Base-by-base conservation (phyloP, 1,140 invertebrate species). In the Agrilus planipennis region DNA sequence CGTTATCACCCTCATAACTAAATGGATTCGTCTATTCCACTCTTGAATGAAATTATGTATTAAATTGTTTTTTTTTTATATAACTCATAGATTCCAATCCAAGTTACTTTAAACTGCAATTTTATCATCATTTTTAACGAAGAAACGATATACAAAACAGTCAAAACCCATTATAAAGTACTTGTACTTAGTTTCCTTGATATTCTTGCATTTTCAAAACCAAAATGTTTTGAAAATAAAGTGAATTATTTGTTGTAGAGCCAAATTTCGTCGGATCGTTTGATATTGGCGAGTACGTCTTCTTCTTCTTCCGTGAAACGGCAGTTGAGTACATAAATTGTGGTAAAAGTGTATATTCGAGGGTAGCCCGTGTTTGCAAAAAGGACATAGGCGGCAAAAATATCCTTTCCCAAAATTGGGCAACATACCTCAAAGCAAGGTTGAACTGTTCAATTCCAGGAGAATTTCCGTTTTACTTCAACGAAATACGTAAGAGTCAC, bases 401-500 rank as follows among this genome's bases (percentile, higher is more conserved):
- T 84, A 90, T 63, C 76, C 81, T 49, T 87, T 86, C 60, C 75
- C 82, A 50, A 84, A 89, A 61, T 77, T 96, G 90, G 88, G 93
- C 90, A 1, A 89, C 89, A 23, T 96, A 91, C 67, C 68, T 94
- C 41, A 96, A 96, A 70, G 87, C 90, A 4, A 70, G 92, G 15
- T 79, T 96, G 42, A 95, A 96, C 67, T 96, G 92, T 63, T 95
- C 92, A 16, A 79, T 95, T 42, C 82, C 87, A 16, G 90, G 89
- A 52, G 89, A 94, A 64, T 90, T 90, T 67, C 91, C 91, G 6
- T 96, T 95, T 68, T 94, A 94, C 65, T 95, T 96, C 71, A 91
- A 95, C 70, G 90, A 96, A 72, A 90, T 95, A 59, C 90, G 89
- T 93, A 74, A 89, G 87, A n/a, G n/a, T n/a, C n/a, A n/a, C n/a